phyloP scores from a whole-genome alignment of 2,113 vertebrate species.

The Oxyruncus cristatus region DNA sequence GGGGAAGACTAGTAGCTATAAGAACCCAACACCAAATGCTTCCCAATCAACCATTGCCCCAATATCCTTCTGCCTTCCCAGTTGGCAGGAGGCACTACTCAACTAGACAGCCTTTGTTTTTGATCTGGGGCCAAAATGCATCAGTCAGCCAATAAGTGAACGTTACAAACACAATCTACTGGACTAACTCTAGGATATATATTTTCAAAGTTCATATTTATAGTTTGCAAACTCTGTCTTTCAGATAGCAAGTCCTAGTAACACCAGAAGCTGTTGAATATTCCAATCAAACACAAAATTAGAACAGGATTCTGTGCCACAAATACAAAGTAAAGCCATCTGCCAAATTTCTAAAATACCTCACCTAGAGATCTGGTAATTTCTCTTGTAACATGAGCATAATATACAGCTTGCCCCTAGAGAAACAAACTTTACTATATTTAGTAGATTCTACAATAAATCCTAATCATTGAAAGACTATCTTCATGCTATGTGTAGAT shows the following conservation, averaged over 20 bases:
- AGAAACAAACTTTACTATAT: constrained; percentile 32
- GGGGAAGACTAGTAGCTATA: background rate
- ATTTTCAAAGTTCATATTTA: constrained; percentile 71
- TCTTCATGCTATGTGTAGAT: background rate
- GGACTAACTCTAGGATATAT: constrained; percentile 62
- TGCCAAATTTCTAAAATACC: constrained; percentile 70
- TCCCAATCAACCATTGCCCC: background rate
- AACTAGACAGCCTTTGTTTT: background rate
- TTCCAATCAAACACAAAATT: constrained; percentile 72
- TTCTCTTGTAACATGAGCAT: constrained; percentile 57
- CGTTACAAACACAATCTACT: constrained; percentile 40
- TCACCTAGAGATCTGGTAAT: constrained; percentile 70
- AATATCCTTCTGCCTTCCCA: background rate
- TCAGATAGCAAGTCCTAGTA: constrained; percentile 68
- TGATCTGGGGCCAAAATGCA: constrained; percentile 19
- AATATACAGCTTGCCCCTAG: constrained; percentile 17
- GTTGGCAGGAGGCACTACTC: background rate
- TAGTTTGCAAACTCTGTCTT: constrained; percentile 70
- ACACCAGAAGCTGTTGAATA: constrained; percentile 70
- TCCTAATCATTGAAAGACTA: background rate
- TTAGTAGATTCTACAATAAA: constrained; percentile 1
- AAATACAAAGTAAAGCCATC: constrained; percentile 77
- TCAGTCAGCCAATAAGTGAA: constrained; percentile 41
- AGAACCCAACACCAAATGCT: background rate
- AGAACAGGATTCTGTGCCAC: constrained; percentile 64